These are phyloP conservation scores for Elgaria multicarinata DNA, from an alignment of 2,113 vertebrate genomes.

Conservation along the genomic window DNA sequence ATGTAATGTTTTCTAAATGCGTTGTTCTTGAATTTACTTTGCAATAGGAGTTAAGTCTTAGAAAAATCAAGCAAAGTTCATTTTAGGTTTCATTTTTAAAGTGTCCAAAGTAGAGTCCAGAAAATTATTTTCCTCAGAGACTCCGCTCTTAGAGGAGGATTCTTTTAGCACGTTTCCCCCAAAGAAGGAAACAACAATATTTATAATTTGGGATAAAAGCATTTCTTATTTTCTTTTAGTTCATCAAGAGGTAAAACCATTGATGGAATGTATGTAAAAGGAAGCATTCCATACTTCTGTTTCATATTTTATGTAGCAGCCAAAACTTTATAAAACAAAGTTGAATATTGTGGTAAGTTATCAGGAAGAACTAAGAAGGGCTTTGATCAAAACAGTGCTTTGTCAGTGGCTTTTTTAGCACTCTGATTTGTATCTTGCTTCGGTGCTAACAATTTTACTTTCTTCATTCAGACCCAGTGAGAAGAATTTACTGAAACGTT, in stretches of 20 bases:
- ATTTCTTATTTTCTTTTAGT: background rate
- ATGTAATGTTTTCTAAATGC: constrained; percentile 1
- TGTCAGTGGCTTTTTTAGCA: background rate
- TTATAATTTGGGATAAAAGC: background rate
- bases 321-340: constrained; percentile 12
- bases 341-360: background rate
- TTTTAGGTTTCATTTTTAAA: background rate
- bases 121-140: background rate
- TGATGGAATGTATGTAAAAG: background rate
- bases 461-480: background rate
- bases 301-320: background rate
- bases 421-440: constrained; percentile 12
- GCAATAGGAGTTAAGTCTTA: background rate
- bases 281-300: background rate
- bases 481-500: constrained; percentile 37
- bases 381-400: background rate
- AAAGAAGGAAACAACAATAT: background rate
- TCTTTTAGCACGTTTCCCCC: background rate
- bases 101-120: background rate
- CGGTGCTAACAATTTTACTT: constrained; percentile 10
- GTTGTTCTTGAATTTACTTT: background rate
- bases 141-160: background rate
- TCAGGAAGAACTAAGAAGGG: background rate
- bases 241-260: background rate
- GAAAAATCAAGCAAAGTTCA: background rate